Conservation (phyloP, 2,888 invertebrate genomes). For the Ophraella communa region DNA sequence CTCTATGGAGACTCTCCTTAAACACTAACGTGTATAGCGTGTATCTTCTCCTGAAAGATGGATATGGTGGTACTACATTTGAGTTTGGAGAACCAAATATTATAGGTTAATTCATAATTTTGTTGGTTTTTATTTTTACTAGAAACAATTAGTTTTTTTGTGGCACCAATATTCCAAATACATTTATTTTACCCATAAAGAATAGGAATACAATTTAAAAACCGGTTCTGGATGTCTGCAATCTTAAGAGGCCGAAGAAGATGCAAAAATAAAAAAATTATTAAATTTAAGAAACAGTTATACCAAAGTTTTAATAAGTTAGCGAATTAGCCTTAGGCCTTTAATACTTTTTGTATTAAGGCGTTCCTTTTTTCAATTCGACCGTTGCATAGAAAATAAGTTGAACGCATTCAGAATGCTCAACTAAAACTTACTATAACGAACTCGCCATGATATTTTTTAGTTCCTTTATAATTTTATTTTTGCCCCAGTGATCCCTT, state of each 20-base stretch:
- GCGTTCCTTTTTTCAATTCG: constrained; percentile 47
- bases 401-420: constrained; percentile 17
- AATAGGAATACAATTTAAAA: constrained; percentile 47
- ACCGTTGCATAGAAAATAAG: constrained; percentile 26
- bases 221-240: constrained; percentile 43
- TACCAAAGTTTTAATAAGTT: constrained; percentile 60
- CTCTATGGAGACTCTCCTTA: too few species aligned
- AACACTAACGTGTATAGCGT: too few species aligned
- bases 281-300: constrained; percentile 53
- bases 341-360: constrained; percentile 56
- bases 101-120: too few species aligned
- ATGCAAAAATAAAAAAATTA: not conserved
- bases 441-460: constrained; percentile 4
- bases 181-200: too few species aligned
- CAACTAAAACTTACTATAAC: constrained; percentile 12
- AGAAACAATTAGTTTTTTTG: too few species aligned
- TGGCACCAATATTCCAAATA: too few species aligned
- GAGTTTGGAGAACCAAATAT: too few species aligned
- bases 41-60: too few species aligned
- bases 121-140: too few species aligned
- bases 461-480: constrained; percentile 7
- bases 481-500: constrained; percentile 9
- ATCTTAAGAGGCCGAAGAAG: constrained; percentile 44
- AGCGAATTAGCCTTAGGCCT: constrained; percentile 58
- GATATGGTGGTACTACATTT: too few species aligned